Evolutionary conservation across 1,140 invertebrate species (phyloP), one percentile per base, ranked within the genome.

Genomic region (Lineus longissimus): DNA sequence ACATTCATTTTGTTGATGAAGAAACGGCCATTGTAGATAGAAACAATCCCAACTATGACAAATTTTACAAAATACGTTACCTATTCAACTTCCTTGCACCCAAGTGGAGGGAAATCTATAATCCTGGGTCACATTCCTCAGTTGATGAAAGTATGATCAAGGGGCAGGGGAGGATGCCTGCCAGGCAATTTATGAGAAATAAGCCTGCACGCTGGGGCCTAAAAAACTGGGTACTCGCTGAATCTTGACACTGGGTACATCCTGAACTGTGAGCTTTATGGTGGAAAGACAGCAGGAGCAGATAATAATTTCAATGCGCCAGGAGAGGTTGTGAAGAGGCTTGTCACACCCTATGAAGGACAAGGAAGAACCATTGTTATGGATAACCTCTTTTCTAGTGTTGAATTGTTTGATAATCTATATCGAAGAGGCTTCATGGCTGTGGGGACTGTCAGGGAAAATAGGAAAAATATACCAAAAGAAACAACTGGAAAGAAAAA

Each of bases 1-100:
- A 51, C n/a, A 19, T 51, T 27, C 47, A 51, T n/a, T 51, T 51
- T 51, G 25, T 51, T 19, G 47, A 51, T n/a, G 47, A 51, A n/a
- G 25, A 51, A 19, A 51, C n/a, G n/a, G 47, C 47, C 47, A 19
- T 36, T 36, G 15, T n/a, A 7, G 47, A 51, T 27, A 4, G 47
- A 6, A n/a, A 4, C 4, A 27, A 27, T 51, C 47, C 47, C 4
- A 51, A n/a, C 4, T 51, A 51, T n/a, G 47, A 51, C 47, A 51
- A 23, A 9, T 51, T 23, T n/a, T 51, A 51, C 47, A 23, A 51
- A 51, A 27, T 51, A 4, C 6, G n/a, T 7, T 23, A 51, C n/a
- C 4, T 51, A 9, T 51, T 51, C 25, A n/a, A 51, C 6, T 23
- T 7, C n/a, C 9, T 51, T 19, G 47, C n/a, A 6, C 6, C 6